Conservation (phyloP, 2,797 vertebrate genomes). For the Cynopterus sphinx region DNA sequence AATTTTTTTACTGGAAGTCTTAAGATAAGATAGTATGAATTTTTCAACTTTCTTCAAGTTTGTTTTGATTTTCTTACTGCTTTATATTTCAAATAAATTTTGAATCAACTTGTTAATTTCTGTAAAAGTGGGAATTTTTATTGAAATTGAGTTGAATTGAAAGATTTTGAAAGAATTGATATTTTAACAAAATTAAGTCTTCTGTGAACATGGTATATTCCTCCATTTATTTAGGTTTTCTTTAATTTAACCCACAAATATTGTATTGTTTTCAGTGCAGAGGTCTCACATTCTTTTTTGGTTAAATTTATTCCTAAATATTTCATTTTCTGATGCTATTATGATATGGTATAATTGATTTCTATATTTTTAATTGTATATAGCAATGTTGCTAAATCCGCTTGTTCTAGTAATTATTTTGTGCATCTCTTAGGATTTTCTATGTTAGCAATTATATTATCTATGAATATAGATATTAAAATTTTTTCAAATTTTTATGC, state of each 20-base stretch:
- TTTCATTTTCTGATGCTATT: slow-evolving; percentile 31
- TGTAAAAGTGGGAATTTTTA: not conserved
- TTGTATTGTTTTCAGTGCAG: not conserved
- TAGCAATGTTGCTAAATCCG: not conserved
- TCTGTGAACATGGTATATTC: not conserved
- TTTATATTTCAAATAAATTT: slow-evolving; percentile 26
- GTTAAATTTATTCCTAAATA: not conserved
- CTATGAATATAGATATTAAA: not conserved
- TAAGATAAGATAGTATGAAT: not conserved
- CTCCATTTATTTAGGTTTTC: not conserved
- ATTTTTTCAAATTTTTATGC: not conserved
- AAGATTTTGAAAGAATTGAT: not conserved
- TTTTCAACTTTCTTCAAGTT: not conserved
- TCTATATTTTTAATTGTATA: not conserved
- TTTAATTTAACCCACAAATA: not conserved
- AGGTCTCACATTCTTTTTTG: not conserved
- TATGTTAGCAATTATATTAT: not conserved
- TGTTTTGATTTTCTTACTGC: not conserved
- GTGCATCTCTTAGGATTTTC: not conserved
- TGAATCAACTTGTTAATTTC: not conserved
- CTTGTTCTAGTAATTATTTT: slow-evolving; percentile 21
- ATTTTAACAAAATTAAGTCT: not conserved
- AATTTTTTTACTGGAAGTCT: not conserved
- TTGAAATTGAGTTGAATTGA: not conserved
- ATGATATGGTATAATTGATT: not conserved